Conservation (phyloP, 2,888 invertebrate species). For the Lepidochitona cinerea region DNA sequence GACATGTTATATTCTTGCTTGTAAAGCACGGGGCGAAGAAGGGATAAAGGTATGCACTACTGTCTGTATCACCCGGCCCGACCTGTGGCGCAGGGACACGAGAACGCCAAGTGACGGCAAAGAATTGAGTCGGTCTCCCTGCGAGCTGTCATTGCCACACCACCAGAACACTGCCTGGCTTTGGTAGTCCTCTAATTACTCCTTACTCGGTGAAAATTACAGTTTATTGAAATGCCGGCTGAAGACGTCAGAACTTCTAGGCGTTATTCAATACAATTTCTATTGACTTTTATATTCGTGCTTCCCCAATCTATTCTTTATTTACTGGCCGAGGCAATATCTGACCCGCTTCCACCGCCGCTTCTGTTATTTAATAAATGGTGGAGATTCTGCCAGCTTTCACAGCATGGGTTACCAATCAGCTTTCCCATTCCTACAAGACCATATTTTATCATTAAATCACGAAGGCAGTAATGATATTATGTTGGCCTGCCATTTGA, state of each 20-base stretch:
- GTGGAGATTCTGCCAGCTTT: neutral
- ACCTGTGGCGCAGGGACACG: neutral
- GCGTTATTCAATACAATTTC: conserved; percentile 2
- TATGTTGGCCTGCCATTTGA: neutral
- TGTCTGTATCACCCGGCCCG: neutral
- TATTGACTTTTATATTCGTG: no score
- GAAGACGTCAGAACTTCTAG: neutral
- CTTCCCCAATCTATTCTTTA: conserved; percentile 2
- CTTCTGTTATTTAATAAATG: conserved; percentile 1
- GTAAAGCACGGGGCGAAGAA: neutral
- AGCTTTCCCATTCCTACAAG: neutral
- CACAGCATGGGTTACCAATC: neutral
- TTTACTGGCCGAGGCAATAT: neutral
- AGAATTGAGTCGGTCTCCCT: neutral
- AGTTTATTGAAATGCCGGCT: neutral
- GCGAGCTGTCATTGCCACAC: conserved; percentile 2
- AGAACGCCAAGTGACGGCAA: neutral
- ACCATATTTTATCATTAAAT: neutral
- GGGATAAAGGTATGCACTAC: neutral
- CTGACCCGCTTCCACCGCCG: neutral
- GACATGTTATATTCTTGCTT: neutral
- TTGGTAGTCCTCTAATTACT: neutral
- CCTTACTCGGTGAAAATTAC: neutral
- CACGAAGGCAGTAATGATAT: neutral
- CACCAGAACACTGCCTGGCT: neutral